Percentiles rank a stretch among this genome's conserved stretches.
phyloP scores from a whole-genome alignment of 2,797 vertebrate species.

The Rhinoraja longicauda region DNA sequence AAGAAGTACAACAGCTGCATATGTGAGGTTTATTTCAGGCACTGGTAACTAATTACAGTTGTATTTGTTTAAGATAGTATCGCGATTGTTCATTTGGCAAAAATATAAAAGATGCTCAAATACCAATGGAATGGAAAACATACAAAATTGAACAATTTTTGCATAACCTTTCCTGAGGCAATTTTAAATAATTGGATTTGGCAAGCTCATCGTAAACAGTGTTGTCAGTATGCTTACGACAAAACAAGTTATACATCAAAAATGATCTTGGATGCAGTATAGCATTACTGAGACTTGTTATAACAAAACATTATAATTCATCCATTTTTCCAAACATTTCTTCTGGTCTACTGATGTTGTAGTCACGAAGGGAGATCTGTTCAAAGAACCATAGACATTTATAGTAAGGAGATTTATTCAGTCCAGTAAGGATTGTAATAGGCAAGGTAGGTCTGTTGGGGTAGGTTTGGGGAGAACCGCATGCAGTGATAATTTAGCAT shows the following conservation, averaged over 20 bases:
- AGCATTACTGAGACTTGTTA: not conserved
- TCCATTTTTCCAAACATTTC: not conserved
- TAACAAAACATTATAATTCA: not conserved
- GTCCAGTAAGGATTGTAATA: no score
- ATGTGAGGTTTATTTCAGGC: not conserved
- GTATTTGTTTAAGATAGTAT: slow-evolving; percentile 30
- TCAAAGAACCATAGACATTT: not conserved
- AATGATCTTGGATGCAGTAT: not conserved
- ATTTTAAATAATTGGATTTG: slow-evolving; percentile 24
- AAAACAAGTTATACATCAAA: not conserved
- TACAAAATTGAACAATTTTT: slow-evolving; percentile 4
- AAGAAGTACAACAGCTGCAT: not conserved
- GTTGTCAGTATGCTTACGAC: not conserved
- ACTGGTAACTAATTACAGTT: slow-evolving; percentile 5
- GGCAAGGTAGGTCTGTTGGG: no score
- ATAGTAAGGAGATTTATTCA: not conserved
- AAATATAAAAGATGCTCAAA: not conserved
- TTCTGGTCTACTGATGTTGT: not conserved
- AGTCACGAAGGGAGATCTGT: not conserved
- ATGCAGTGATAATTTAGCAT: no score
- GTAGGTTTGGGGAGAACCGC: no score
- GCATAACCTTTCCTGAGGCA: not conserved
- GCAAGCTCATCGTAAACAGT: slow-evolving; percentile 15
- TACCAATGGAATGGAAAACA: slow-evolving; percentile 8
- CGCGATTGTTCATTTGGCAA: slow-evolving; percentile 1